These are phyloP conservation scores for Perizoma affinitatum DNA, from an alignment of 2,888 invertebrate genomes.

Conservation along the genomic window DNA sequence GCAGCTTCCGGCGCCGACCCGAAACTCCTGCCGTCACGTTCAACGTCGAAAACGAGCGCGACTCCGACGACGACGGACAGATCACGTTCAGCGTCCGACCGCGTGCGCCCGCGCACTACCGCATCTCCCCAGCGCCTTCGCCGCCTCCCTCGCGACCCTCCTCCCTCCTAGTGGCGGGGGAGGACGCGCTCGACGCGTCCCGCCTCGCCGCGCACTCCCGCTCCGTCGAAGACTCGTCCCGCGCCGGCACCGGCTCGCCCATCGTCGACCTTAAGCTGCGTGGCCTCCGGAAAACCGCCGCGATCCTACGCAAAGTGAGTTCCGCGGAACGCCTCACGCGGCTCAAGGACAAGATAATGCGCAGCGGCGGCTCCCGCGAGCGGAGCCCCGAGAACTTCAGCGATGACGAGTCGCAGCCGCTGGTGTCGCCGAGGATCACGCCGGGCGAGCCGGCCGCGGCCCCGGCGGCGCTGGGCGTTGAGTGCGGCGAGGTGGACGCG, in stretches of 20 bases:
- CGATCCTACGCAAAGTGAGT: conserved; percentile 68
- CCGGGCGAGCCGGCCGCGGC: conserved; percentile 22
- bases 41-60: conserved; percentile 76
- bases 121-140: conserved; percentile 35
- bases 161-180: conserved; percentile 59
- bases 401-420: conserved; percentile 89
- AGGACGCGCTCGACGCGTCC: conserved; percentile 47
- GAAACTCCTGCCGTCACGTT: conserved; percentile 76
- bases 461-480: conserved; percentile 40
- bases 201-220: conserved; percentile 60
- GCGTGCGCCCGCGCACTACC: conserved; percentile 41
- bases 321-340: conserved; percentile 71
- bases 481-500: conserved; percentile 50
- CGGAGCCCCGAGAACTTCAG: conserved; percentile 70
- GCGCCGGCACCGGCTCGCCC: conserved; percentile 56
- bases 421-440: conserved; percentile 66
- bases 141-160: conserved; percentile 58
- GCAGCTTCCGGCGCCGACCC: conserved; percentile 59
- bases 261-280: conserved; percentile 62
- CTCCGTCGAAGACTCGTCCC: conserved; percentile 72
- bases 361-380: conserved; percentile 65
- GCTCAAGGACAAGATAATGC: conserved; percentile 69
- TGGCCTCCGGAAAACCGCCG: conserved; percentile 65
- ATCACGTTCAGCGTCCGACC: conserved; percentile 73
- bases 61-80: conserved; percentile 71